These are phyloP conservation scores for Taenioides sp. DNA, from an alignment of 2,797 vertebrate genomes.

Conservation along the genomic window DNA sequence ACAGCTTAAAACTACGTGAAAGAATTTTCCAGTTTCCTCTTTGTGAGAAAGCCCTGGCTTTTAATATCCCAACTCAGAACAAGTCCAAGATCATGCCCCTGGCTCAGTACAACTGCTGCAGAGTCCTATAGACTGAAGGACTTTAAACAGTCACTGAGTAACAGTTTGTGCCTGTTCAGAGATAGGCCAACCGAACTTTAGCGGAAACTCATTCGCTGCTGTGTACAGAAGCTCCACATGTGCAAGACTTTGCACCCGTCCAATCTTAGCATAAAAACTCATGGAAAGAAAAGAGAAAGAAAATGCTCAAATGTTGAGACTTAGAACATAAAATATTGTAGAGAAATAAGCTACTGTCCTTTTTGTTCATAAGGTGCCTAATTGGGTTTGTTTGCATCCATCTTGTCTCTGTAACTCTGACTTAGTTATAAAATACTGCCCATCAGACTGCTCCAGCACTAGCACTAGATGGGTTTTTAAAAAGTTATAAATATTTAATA, in stretches of 20 bases:
- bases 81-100: conserved; percentile 86
- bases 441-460: conserved; percentile 13
- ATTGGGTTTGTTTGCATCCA: conserved; percentile 27
- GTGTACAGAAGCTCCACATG: conserved; percentile 33
- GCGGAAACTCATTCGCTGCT: conserved; percentile 44
- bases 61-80: conserved; percentile 82
- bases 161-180: conserved; percentile 12
- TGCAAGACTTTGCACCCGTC: not conserved
- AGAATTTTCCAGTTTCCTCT: conserved; percentile 87
- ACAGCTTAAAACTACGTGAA: conserved; percentile 82
- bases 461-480: conserved; percentile 26
- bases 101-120: conserved; percentile 91
- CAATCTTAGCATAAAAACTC: conserved; percentile 22
- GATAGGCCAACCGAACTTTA: conserved; percentile 24
- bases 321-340: conserved; percentile 18
- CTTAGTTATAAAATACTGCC: conserved; percentile 16
- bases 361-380: conserved; percentile 57
- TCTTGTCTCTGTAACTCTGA: conserved; percentile 19
- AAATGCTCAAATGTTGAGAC: not conserved
- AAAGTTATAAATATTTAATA: conserved; percentile 19
- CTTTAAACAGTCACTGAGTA: not conserved
- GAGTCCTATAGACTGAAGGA: conserved; percentile 75
- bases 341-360: conserved; percentile 52
- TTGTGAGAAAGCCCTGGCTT: conserved; percentile 88
- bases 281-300: not conserved